Percentiles rank a stretch among this genome's conserved stretches.
Evolutionary conservation across 2,888 invertebrate species (phyloP).

Genomic region (Drosophila recens): DNA sequence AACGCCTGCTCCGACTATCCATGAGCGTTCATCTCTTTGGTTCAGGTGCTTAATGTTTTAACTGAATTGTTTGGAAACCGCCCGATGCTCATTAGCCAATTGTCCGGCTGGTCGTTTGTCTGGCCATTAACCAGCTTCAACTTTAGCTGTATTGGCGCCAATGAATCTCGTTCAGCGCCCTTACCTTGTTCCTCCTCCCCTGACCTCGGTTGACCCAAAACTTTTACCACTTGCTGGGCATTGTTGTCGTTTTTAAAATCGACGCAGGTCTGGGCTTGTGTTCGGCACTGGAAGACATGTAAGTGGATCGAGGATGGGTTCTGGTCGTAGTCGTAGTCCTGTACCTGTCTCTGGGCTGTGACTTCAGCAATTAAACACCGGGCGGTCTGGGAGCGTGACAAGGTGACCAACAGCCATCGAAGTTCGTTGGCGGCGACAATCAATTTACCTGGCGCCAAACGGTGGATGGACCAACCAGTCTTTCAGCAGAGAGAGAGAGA

Average conservation of each 20-base stretch:
- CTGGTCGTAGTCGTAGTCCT: background rate
- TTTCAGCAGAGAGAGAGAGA: background rate
- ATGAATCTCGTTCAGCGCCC: background rate
- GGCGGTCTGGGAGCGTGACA: constrained; percentile 58
- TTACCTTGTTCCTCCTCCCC: constrained; percentile 1
- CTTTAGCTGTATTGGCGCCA: constrained; percentile 42
- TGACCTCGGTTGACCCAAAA: constrained; percentile 51
- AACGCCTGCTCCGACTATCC: background rate
- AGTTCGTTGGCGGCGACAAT: constrained; percentile 72
- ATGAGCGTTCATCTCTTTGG: background rate
- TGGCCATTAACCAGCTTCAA: constrained; percentile 68
- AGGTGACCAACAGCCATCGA: constrained; percentile 73
- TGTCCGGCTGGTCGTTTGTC: constrained; percentile 66
- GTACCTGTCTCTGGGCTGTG: background rate
- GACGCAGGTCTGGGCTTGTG: constrained; percentile 18
- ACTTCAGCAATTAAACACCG: constrained; percentile 69
- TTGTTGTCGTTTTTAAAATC: constrained; percentile 56
- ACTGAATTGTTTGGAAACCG: constrained; percentile 9
- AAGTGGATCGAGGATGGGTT: background rate
- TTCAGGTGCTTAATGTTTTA: background rate
- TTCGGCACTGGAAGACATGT: background rate
- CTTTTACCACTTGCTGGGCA: constrained; percentile 64
- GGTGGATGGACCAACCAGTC: background rate
- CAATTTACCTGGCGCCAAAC: constrained; percentile 70
- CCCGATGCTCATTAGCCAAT: constrained; percentile 68